phyloP scores from a whole-genome alignment of 2,113 vertebrate genomes.

The Atlantisia rogersi region DNA sequence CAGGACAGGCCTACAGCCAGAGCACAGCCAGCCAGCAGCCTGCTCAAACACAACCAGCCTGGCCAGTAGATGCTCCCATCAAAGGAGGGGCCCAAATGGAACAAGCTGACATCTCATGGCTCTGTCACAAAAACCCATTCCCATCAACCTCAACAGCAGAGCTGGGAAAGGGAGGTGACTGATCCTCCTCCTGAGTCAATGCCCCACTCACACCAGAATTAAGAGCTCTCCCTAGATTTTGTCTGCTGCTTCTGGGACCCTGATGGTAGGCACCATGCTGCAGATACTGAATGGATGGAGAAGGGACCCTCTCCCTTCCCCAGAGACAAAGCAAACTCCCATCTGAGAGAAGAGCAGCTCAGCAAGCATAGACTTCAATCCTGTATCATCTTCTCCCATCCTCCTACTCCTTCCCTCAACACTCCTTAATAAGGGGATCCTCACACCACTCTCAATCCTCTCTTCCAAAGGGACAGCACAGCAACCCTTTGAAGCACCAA shows the following conservation, averaged over 20 bases:
- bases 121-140: not conserved
- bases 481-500: not conserved
- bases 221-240: not conserved
- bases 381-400: fast-evolving
- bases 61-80: not conserved
- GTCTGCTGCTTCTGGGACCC: not conserved
- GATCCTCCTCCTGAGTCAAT: not conserved
- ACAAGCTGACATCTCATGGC: not conserved
- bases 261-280: fast-evolving
- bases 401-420: not conserved
- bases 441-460: not conserved
- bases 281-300: not conserved
- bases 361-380: not conserved
- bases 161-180: not conserved
- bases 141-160: not conserved
- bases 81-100: not conserved
- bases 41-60: not conserved
- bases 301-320: not conserved
- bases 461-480: not conserved
- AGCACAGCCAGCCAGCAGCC: not conserved
- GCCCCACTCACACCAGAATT: not conserved
- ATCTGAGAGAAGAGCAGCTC: not conserved
- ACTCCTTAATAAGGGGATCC: not conserved
- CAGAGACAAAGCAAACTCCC: not conserved
- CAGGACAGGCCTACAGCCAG: not conserved